Base-by-base conservation (phyloP, 2,113 vertebrate genomes). In the Mixornis gularis region DNA sequence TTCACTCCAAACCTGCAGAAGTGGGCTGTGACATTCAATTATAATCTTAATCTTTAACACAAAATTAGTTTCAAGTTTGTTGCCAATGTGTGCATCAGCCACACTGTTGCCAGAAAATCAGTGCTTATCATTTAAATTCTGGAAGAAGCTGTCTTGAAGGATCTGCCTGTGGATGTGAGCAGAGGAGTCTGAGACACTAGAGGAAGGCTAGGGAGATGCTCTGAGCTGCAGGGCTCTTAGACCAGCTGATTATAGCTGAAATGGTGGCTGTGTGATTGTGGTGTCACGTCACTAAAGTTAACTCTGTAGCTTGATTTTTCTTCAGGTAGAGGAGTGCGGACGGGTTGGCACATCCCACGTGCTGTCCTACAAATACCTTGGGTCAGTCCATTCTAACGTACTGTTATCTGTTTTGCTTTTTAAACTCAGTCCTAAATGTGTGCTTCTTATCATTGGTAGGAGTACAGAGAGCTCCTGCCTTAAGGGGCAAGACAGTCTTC, bases 261-360 rank as follows among this genome's bases (percentile, higher is more conserved):
- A 34, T 38, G 56, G 43, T 0, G 0, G 5, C 44, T 1, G 0
- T 32, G 38, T 43, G 74, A 13, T 43, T 68, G 41, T 65, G 41
- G 19, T 53, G 41, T 79, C 74, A 34, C 20, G 5, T 70, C 71
- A 36, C 26, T 62, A 9, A 68, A 2, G 1, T 41, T 30, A 38
- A 5, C 55, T 78, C 24, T 38, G 12, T 41, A 70, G 56, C 41
- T 70, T 78, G 19, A n/a, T 48, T 72, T 90, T 73, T 52, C 17
- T 84, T 71, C 0, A 1, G 30, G 7, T 24, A 36, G 41, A 3
- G 3, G 17, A 41, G 22, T 38, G 29, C 27, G 72, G 53, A 66
- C 32, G 26, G 6, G 32, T 69, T 56, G 79, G 44, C 44, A 48
- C 7, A 12, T 86, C 17, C 41, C 43, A 27, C 0, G 0, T 38